A percentile compares a stretch with the other conserved stretches of the same genome.
These are phyloP conservation scores for Otolemur crassicaudatus DNA, from an alignment of 2,797 vertebrate genomes.

Conservation along the genomic window DNA sequence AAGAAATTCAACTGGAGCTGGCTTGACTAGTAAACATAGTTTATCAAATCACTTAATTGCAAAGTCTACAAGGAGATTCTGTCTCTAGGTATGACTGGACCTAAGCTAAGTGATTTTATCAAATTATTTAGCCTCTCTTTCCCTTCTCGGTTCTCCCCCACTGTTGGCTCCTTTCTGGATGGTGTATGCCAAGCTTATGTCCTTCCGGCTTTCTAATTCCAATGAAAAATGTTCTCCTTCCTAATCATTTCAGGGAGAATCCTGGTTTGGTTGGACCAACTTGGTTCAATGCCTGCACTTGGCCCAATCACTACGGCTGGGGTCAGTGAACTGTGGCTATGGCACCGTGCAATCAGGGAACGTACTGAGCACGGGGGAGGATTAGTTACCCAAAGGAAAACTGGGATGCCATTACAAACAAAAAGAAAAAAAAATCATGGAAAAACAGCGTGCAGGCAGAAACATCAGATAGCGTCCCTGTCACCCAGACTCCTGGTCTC, in stretches of 20 bases:
- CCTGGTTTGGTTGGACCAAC: background rate
- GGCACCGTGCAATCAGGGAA: background rate
- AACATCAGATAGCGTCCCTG: background rate
- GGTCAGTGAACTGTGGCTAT: background rate
- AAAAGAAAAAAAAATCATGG: background rate
- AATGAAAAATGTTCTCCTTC: background rate
- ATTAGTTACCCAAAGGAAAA: background rate
- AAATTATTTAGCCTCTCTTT: background rate
- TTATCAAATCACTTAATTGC: background rate
- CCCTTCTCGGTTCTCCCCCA: background rate
- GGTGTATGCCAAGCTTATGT: background rate
- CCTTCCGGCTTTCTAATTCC: background rate
- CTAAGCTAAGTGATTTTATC: background rate
- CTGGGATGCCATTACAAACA: background rate
- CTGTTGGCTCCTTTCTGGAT: background rate
- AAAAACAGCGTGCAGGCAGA: background rate
- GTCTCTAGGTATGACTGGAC: background rate
- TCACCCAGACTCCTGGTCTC: background rate
- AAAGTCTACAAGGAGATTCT: background rate
- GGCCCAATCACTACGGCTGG: background rate
- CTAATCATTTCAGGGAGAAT: background rate
- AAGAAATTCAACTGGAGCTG: conserved; percentile 22
- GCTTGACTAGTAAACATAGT: background rate
- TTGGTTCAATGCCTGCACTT: background rate
- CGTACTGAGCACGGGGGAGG: background rate